A percentile compares a stretch with the other conserved stretches of the same genome.
Evolutionary conservation across 1,140 invertebrate species (phyloP).

Genomic region (Antheraea pernyi): DNA sequence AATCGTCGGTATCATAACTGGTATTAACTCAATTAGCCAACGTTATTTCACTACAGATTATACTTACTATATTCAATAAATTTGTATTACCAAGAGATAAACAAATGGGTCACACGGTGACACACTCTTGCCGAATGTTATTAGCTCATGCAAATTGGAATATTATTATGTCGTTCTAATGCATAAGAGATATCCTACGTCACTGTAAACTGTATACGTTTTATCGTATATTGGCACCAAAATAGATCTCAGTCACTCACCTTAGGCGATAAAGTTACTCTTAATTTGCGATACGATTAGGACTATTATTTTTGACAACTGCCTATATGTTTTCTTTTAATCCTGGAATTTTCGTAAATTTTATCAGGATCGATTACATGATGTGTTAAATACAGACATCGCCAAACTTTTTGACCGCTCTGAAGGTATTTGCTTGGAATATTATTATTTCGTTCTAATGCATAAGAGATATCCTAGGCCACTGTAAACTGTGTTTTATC

Average conservation of each 20-base stretch:
- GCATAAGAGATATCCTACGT: background rate
- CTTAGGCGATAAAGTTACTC: background rate
- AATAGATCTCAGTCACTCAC: background rate
- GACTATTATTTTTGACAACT: too few relatives aligned
- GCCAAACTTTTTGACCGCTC: too few relatives aligned
- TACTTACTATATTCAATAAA: background rate
- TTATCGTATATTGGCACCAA: background rate
- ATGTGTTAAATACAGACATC: too few relatives aligned
- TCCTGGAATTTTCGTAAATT: too few relatives aligned
- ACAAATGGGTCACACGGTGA: background rate
- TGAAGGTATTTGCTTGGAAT: background rate
- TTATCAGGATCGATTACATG: too few relatives aligned
- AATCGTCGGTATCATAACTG: conserved; percentile 11
- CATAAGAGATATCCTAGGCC: background rate
- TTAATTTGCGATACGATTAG: too few relatives aligned
- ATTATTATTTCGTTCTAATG: background rate
- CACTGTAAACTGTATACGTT: background rate
- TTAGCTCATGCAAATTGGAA: background rate
- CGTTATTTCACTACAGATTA: background rate
- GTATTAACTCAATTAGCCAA: background rate
- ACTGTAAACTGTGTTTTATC: background rate
- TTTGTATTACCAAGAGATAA: background rate
- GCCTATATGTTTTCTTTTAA: too few relatives aligned
- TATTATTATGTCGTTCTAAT: background rate
- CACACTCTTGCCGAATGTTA: too few relatives aligned